phyloP scores from a whole-genome alignment of 2,113 vertebrate species.

The Prietella phreatophila region DNA sequence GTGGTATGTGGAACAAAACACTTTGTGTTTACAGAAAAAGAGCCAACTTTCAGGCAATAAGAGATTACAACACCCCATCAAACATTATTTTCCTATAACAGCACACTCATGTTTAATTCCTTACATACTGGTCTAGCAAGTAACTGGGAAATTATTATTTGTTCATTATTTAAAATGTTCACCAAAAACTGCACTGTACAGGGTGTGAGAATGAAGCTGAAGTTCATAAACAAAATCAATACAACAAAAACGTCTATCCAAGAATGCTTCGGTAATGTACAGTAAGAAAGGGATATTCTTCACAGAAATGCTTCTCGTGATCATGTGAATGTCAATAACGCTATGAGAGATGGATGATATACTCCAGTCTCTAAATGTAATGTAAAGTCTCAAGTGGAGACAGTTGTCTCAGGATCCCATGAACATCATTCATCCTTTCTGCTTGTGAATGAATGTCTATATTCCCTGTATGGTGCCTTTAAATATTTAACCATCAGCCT shows the following conservation, averaged over 20 bases:
- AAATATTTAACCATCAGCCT: background rate
- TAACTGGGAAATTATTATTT: background rate
- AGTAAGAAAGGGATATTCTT: background rate
- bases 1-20: background rate
- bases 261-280: background rate
- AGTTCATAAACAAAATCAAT: background rate
- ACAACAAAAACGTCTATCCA: background rate
- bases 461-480: background rate
- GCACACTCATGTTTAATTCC: background rate
- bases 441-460: background rate
- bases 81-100: background rate
- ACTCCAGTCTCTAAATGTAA: background rate
- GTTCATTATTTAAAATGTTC: background rate
- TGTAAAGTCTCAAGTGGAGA: background rate
- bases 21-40: background rate
- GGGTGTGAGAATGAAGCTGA: background rate
- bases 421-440: background rate
- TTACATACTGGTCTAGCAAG: background rate
- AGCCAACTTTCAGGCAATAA: background rate
- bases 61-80: background rate
- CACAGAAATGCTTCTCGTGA: background rate
- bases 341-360: background rate
- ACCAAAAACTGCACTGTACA: background rate
- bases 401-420: background rate
- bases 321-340: constrained; percentile 11